phyloP scores from a whole-genome alignment of 2,113 vertebrate species.

The Lanius ludovicianus region DNA sequence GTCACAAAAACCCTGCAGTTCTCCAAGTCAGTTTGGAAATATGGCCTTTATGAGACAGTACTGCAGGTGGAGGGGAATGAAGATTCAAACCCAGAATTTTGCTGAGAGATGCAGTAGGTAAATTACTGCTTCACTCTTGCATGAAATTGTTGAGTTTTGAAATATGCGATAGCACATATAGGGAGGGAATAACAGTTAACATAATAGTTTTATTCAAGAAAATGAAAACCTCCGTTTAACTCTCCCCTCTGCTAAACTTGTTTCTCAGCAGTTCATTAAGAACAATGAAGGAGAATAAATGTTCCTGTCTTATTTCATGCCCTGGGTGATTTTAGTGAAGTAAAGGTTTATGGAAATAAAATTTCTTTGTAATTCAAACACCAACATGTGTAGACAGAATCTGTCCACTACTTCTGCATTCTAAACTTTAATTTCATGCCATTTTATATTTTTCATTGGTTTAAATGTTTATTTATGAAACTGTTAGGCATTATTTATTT shows the following conservation, averaged over 20 bases:
- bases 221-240: neutral
- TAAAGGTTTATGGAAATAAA: neutral
- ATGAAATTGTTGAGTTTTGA: neutral
- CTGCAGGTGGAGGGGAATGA: neutral
- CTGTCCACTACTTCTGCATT: neutral
- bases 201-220: neutral
- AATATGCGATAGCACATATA: neutral
- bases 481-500: neutral
- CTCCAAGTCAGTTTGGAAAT: neutral
- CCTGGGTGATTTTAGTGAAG: neutral
- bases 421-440: neutral
- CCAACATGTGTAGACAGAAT: neutral
- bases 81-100: neutral
- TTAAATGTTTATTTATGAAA: neutral
- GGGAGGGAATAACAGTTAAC: neutral
- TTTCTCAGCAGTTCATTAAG: slow-evolving; percentile 6
- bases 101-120: neutral
- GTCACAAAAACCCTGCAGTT: neutral
- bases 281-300: neutral
- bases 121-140: neutral
- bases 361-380: neutral
- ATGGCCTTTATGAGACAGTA: neutral
- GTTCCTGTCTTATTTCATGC: neutral
- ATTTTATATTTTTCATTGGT: neutral
- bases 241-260: neutral